Evolutionary conservation across 2,797 vertebrate species (phyloP).

Genomic region (Distichodus sexfasciatus): DNA sequence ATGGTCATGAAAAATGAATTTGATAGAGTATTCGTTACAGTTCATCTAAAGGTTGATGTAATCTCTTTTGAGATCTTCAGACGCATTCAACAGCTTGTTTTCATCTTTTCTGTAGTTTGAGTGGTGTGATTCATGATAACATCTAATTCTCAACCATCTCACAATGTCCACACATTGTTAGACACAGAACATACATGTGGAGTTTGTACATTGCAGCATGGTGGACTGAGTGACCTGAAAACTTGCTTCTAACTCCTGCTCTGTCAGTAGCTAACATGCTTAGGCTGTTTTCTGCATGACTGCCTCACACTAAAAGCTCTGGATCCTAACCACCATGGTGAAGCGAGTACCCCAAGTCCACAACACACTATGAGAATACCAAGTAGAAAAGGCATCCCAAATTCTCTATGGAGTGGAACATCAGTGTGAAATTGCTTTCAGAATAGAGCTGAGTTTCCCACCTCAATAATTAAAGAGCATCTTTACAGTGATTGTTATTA

Average conservation of each 20-base stretch:
- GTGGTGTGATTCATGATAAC: background rate
- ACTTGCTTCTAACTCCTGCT: background rate
- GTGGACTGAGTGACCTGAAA: background rate
- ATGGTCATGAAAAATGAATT: no score
- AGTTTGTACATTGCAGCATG: background rate
- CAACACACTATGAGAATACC: conserved; percentile 19
- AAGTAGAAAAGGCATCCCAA: conserved; percentile 5
- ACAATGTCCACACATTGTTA: background rate
- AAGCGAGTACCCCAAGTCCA: conserved; percentile 3
- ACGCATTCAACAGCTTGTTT: background rate
- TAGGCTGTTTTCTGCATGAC: conserved; percentile 12
- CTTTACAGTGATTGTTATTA: no score
- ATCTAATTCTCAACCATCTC: no score
- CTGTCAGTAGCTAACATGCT: background rate
- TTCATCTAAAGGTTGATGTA: background rate
- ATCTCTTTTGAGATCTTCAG: background rate
- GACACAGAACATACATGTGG: background rate
- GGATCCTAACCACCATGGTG: background rate
- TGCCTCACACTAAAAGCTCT: conserved; percentile 13
- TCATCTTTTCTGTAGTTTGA: no score
- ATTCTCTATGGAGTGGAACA: background rate
- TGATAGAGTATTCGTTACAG: background rate
- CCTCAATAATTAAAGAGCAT: no score
- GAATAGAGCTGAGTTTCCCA: background rate
- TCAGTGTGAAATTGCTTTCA: background rate